Conservation (phyloP, 2,113 vertebrate genomes). For the Phyllostomus discolor region DNA sequence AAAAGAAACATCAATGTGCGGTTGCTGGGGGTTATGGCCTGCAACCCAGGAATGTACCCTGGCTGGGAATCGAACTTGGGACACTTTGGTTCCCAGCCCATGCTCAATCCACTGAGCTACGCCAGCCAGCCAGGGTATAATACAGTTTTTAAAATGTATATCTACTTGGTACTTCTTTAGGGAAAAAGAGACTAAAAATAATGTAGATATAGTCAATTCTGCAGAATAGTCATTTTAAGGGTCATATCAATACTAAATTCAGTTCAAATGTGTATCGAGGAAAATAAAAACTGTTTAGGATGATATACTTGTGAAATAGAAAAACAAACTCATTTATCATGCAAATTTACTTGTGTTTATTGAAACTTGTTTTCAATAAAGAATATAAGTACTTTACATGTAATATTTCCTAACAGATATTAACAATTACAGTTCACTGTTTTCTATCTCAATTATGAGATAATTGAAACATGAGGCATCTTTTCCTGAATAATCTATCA, state of each 20-base stretch:
- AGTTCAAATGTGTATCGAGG: not conserved
- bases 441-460: not conserved
- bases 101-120: no score
- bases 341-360: not conserved
- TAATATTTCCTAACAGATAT: not conserved
- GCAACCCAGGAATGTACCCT: no score
- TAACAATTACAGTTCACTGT: not conserved
- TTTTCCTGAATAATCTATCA: conserved; percentile 28
- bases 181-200: conserved; percentile 11
- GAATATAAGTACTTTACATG: not conserved
- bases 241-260: conserved; percentile 2
- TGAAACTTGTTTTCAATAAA: conserved; percentile 22
- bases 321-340: conserved; percentile 1
- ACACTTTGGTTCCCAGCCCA: no score
- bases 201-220: not conserved
- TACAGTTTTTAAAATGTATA: not conserved
- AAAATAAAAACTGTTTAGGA: conserved; percentile 9
- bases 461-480: not conserved
- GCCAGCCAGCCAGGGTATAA: no score
- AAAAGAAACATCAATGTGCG: no score
- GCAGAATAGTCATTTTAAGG: not conserved
- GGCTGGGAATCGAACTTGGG: no score
- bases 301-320: not conserved
- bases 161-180: not conserved
- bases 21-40: no score